Conservation (phyloP, 2,113 vertebrate species). For the Syrrhaptes paradoxus region DNA sequence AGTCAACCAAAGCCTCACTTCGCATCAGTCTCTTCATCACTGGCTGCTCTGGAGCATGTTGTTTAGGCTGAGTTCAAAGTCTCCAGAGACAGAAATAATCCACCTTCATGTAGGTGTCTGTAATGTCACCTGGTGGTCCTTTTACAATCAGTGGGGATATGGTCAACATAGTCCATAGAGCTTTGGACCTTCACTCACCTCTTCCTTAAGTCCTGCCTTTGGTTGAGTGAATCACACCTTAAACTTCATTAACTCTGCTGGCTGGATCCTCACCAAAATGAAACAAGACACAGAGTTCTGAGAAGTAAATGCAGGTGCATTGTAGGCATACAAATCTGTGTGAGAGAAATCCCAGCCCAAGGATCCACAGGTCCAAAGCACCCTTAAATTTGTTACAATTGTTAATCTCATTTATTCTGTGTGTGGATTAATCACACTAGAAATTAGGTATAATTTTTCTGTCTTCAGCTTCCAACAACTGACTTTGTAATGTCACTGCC, state of each 20-base stretch:
- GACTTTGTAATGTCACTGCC: not conserved
- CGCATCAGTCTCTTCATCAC: not conserved
- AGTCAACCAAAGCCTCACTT: not conserved
- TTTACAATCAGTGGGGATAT: not conserved
- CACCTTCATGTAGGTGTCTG: not conserved
- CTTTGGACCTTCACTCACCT: not conserved
- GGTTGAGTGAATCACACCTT: not conserved
- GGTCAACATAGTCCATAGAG: not conserved
- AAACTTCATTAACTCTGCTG: not conserved
- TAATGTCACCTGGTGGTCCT: not conserved
- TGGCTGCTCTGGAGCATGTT: not conserved
- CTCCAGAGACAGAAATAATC: not conserved
- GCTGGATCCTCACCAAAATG: not conserved
- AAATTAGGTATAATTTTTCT: not conserved
- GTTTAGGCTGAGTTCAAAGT: not conserved
- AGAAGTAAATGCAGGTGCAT: not conserved
- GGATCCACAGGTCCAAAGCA: not conserved
- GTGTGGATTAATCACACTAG: not conserved
- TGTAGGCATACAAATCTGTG: not conserved
- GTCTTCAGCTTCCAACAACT: not conserved
- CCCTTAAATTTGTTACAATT: not conserved
- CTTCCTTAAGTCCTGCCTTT: not conserved
- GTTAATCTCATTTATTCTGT: not conserved
- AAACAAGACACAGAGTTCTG: not conserved
- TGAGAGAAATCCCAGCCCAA: not conserved